Evolutionary conservation across 2,797 vertebrate species (phyloP).

Genomic region (Hozukius guyotensis): DNA sequence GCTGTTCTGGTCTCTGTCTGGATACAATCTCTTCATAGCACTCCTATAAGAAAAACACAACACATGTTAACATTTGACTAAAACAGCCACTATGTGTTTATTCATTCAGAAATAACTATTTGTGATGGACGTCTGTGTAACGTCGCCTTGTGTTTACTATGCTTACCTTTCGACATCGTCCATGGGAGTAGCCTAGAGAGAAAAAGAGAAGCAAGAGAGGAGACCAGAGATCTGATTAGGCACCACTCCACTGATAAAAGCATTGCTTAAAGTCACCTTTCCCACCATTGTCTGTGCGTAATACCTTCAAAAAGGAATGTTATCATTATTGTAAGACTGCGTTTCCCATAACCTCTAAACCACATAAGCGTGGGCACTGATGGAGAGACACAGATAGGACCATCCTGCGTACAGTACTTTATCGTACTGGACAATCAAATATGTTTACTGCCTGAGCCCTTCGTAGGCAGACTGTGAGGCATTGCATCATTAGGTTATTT

Average conservation of each 20-base stretch:
- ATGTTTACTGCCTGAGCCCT: not conserved
- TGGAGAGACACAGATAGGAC: conserved; percentile 51
- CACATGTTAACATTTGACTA: conserved; percentile 16
- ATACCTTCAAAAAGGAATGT: conserved; percentile 42
- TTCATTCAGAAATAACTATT: not conserved
- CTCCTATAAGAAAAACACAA: conserved; percentile 71
- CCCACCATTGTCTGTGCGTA: conserved; percentile 6
- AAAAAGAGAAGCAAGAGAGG: conserved; percentile 34
- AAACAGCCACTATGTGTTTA: not conserved
- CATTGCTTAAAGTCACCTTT: conserved; percentile 55
- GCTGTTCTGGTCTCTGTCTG: conserved; percentile 82
- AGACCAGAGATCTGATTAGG: conserved; percentile 64
- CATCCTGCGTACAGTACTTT: conserved; percentile 3
- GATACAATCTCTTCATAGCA: conserved; percentile 88
- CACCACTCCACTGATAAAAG: conserved; percentile 40
- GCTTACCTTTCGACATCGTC: conserved; percentile 84
- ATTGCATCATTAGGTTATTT: not conserved
- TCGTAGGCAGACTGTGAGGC: not conserved
- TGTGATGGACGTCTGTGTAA: not conserved
- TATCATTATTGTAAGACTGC: conserved; percentile 47
- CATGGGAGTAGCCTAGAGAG: conserved; percentile 79
- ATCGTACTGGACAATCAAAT: conserved; percentile 44
- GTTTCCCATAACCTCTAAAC: conserved; percentile 68
- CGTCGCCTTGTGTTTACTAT: not conserved
- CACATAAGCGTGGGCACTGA: conserved; percentile 35